Base-by-base conservation (phyloP, 2,888 invertebrate species). In the Thelaira solivaga region DNA sequence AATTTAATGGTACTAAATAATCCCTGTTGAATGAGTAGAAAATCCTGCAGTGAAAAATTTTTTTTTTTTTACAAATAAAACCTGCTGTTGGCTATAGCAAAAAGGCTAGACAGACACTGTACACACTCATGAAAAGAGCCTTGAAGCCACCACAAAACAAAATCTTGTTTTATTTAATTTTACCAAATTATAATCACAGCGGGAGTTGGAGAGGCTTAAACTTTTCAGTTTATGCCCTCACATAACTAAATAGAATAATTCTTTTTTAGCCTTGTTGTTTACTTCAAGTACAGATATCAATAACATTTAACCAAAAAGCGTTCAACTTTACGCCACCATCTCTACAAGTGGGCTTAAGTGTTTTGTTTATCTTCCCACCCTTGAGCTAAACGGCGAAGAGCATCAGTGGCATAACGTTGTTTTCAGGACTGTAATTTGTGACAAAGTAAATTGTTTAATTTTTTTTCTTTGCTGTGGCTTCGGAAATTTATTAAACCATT, bases 1-100 rank as follows among this genome's bases (percentile, higher is more conserved):
- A 87, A 86, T 83, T 84, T 83, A 77, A 78, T 82, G 76, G 81
- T 81, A 84, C 84, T 84, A 86, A 85, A 86, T 87, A 87, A 87
- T 87, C 88, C 87, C 81, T 81, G 83, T 82, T 86, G 84, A 86
- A 86, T 84, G 83, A 84, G 83, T 81, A 82, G 80, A 81, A 84
- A 86, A 85, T 83, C 84, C 80, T 22, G 55, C 71, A 75, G 59
- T 78, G 77, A 80, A 59, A 59, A 69, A 53, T 53, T 69, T 16
- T 26, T 22, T 26, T 53, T 26, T 1, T 49, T 34, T 31, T 55
- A 49, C 24, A 4, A 51, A 8, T 7, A 67, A 26, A n/a, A n/a
- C n/a, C n/a, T n/a, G n/a, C n/a, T n/a, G n/a, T n/a, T n/a, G 59
- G 51, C 51, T 61, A 74, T 61, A 20, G 7, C 26, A 11, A 13